Percentiles rank a stretch among this genome's conserved stretches.
Evolutionary conservation across 2,797 vertebrate species (phyloP).

Genomic region (Poeciliopsis presidionis): DNA sequence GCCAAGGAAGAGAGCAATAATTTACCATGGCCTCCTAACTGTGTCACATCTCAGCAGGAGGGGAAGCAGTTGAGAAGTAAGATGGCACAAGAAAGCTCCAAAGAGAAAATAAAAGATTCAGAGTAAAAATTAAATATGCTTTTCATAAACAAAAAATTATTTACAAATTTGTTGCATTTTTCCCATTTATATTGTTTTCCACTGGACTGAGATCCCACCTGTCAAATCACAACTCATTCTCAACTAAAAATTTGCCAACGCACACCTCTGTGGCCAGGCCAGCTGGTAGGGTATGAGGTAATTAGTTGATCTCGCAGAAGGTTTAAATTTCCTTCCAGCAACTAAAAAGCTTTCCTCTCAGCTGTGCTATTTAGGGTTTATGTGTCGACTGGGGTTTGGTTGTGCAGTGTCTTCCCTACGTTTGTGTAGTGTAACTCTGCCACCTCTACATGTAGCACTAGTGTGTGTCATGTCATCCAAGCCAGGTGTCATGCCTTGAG

Average conservation of each 20-base stretch:
- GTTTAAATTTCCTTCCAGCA: slow-evolving; percentile 60
- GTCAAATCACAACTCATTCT: slow-evolving; percentile 56
- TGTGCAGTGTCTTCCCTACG: slow-evolving; percentile 29
- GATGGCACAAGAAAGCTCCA: not conserved
- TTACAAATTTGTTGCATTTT: slow-evolving; percentile 24
- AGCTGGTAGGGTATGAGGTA: slow-evolving; percentile 70
- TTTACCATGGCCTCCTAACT: slow-evolving; percentile 58
- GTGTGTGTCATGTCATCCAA: slow-evolving; percentile 35
- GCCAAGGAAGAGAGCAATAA: slow-evolving; percentile 56
- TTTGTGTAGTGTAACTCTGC: slow-evolving; percentile 39
- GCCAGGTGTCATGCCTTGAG: not conserved
- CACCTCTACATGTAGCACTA: slow-evolving; percentile 26
- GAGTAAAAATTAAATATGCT: not conserved
- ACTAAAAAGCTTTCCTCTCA: slow-evolving; percentile 50
- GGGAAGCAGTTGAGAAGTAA: slow-evolving; percentile 30
- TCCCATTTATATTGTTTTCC: slow-evolving; percentile 54
- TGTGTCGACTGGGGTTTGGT: slow-evolving; percentile 49
- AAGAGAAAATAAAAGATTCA: not conserved
- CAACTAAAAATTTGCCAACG: slow-evolving; percentile 54
- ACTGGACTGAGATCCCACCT: slow-evolving; percentile 49
- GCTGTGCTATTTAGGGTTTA: slow-evolving; percentile 68
- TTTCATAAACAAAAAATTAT: not conserved
- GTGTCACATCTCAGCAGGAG: slow-evolving; percentile 72
- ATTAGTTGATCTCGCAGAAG: slow-evolving; percentile 55
- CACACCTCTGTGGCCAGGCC: slow-evolving; percentile 55